Percentiles rank a stretch among this genome's conserved stretches.
Conservation (phyloP, 2,888 invertebrate genomes). For the Steromphala cineraria region DNA sequence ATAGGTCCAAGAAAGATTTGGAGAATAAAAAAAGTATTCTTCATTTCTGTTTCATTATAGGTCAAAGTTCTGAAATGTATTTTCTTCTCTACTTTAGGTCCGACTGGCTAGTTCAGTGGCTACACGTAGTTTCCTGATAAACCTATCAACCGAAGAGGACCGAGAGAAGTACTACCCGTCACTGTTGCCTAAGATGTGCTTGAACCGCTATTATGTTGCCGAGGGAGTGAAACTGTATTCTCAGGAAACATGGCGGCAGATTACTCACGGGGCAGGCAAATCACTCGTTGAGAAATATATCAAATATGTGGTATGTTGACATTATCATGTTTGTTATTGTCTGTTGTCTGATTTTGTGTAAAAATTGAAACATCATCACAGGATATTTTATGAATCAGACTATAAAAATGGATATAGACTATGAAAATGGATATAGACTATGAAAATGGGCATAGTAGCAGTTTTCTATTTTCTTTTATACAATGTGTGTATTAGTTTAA, state of each 20-base stretch:
- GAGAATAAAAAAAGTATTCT: too few species aligned
- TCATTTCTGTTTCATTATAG: too few species aligned
- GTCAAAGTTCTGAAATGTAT: background rate
- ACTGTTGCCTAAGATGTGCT: constrained; percentile 78
- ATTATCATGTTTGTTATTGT: background rate
- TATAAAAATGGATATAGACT: too few species aligned
- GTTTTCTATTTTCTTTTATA: too few species aligned
- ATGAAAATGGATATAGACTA: too few species aligned
- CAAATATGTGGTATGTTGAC: constrained; percentile 67
- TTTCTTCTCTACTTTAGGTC: constrained; percentile 68
- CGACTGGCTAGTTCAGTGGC: constrained; percentile 78
- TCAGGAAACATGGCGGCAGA: constrained; percentile 78
- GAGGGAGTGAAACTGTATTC: constrained; percentile 79
- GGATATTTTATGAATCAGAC: too few species aligned
- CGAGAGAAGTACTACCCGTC: constrained; percentile 76
- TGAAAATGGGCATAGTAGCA: too few species aligned
- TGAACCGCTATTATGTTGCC: constrained; percentile 79
- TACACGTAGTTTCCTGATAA: constrained; percentile 76
- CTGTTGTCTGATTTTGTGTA: too few species aligned
- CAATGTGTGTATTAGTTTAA: too few species aligned
- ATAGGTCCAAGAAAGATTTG: too few species aligned
- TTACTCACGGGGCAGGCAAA: constrained; percentile 76
- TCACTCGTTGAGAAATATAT: constrained; percentile 77
- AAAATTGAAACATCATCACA: too few species aligned
- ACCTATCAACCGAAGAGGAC: constrained; percentile 72